A percentile compares a stretch with the other conserved stretches of the same genome.
phyloP scores from a whole-genome alignment of 2,888 invertebrate species.

The Cremastinae sp. region DNA sequence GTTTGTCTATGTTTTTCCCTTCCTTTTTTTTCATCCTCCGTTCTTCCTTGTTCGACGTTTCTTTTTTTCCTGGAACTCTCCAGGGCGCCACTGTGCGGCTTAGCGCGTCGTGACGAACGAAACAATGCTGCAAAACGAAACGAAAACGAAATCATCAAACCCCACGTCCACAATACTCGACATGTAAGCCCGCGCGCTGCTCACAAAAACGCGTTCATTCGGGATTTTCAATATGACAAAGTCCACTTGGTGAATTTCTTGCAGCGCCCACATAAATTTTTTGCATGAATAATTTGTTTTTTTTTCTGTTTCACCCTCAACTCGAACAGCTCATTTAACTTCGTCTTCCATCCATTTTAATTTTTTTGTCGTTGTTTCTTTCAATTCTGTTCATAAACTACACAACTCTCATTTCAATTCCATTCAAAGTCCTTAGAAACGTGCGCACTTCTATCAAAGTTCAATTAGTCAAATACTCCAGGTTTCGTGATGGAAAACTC shows the following conservation, averaged over 20 bases:
- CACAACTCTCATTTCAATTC: no score
- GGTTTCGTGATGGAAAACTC: no score
- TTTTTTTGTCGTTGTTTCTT: not conserved
- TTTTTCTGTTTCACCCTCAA: conserved; percentile 1
- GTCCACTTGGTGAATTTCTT: conserved; percentile 63
- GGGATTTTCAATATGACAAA: conserved; percentile 56
- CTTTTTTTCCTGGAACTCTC: conserved; percentile 13
- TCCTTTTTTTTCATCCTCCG: not conserved
- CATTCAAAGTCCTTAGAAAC: not conserved
- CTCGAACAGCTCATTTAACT: conserved; percentile 30
- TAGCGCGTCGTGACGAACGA: conserved; percentile 62
- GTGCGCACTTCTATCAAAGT: no score
- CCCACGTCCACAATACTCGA: conserved; percentile 24
- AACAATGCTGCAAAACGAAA: conserved; percentile 57
- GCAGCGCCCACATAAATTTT: not conserved
- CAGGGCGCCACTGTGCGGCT: conserved; percentile 50
- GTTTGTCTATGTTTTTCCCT: conserved; percentile 24
- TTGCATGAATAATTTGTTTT: no score
- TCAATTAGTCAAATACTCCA: no score
- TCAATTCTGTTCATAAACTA: no score
- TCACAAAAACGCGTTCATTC: conserved; percentile 16
- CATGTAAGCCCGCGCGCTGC: not conserved
- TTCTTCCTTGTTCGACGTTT: not conserved
- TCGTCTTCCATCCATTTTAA: not conserved
- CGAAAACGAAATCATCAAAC: conserved; percentile 56